A percentile compares a stretch with the other conserved stretches of the same genome.
phyloP scores from a whole-genome alignment of 2,113 vertebrate species.

The Hippocampus comes region DNA sequence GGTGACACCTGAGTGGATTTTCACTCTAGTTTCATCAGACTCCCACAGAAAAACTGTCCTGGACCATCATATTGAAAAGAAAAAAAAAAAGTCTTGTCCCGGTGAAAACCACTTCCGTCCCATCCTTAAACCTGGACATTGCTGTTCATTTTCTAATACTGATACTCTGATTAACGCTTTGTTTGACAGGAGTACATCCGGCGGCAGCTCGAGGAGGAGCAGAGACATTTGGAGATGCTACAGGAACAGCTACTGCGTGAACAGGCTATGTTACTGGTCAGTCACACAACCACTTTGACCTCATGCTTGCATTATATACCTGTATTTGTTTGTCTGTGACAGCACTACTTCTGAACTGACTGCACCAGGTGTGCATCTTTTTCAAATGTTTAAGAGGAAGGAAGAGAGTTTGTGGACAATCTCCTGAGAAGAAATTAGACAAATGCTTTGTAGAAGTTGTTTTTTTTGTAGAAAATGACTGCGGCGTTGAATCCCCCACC shows the following conservation, averaged over 20 bases:
- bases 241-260: conserved; percentile 99
- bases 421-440: neutral
- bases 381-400: neutral
- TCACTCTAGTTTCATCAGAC: too few species aligned
- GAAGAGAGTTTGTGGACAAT: neutral
- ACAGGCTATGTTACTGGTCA: conserved; percentile 96
- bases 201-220: conserved; percentile 97
- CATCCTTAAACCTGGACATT: neutral
- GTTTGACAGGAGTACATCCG: conserved; percentile 93
- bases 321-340: neutral
- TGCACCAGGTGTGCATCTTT: neutral
- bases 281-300: conserved; percentile 20
- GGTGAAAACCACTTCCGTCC: too few species aligned
- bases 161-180: neutral
- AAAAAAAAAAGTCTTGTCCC: too few species aligned
- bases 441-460: neutral
- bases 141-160: neutral
- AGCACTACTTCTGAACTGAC: neutral
- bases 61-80: too few species aligned
- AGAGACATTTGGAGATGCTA: conserved; percentile 96
- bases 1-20: too few species aligned
- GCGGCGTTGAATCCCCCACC: conserved; percentile 15
- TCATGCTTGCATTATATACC: neutral
- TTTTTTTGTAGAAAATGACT: neutral
- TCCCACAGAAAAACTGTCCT: too few species aligned